A percentile compares a stretch with the other conserved stretches of the same genome.
These are phyloP conservation scores for Dendrocincla fuliginosa DNA, from an alignment of 2,797 vertebrate genomes.

Conservation along the genomic window DNA sequence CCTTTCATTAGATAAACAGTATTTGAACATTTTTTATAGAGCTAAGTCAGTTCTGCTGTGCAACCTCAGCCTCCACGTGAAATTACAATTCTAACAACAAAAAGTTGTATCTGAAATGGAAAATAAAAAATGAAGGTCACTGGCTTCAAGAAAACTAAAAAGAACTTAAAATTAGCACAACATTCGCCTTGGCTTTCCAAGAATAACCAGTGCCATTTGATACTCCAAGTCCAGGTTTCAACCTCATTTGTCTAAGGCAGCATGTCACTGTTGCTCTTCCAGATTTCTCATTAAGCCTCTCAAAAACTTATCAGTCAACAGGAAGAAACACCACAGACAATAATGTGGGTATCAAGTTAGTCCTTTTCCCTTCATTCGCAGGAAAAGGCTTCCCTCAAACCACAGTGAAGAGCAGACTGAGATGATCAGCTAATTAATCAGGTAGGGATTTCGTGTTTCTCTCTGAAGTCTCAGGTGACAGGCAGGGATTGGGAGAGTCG, in stretches of 20 bases:
- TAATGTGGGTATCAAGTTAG: background rate
- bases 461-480: background rate
- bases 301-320: background rate
- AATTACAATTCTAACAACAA: background rate
- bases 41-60: background rate
- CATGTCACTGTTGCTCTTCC: background rate
- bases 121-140: background rate
- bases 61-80: background rate
- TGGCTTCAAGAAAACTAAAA: background rate
- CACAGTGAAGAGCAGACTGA: background rate
- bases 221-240: background rate
- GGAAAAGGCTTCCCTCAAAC: background rate
- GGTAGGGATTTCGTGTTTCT: background rate
- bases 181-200: background rate
- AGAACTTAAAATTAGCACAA: background rate
- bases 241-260: background rate
- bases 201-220: background rate
- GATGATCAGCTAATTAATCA: background rate
- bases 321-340: background rate
- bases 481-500: background rate
- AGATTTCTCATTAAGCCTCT: background rate
- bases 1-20: background rate
- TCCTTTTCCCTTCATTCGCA: background rate
- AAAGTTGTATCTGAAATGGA: background rate
- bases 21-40: background rate